Conservation (phyloP, 2,113 vertebrate genomes). For the Tupaia chinensis region DNA sequence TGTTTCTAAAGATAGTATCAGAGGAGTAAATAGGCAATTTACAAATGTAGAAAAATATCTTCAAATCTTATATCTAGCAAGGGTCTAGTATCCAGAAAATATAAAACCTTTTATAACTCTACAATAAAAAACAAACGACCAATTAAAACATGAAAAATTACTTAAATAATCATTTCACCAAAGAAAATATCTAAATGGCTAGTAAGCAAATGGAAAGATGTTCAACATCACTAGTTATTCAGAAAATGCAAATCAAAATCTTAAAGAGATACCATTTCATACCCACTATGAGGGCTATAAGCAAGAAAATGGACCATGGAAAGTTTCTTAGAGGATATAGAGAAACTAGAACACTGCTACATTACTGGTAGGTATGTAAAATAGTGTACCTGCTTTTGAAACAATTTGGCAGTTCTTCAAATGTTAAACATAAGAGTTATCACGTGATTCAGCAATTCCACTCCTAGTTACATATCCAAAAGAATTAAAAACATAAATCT, state of each 20-base stretch:
- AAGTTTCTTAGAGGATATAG: not conserved
- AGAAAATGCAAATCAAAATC: not conserved
- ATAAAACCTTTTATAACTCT: not conserved
- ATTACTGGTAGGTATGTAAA: not conserved
- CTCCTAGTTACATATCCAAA: not conserved
- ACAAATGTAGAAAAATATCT: constrained; percentile 1
- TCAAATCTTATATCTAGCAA: not conserved
- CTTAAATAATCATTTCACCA: constrained; percentile 1
- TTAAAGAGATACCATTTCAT: not conserved
- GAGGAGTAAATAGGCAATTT: not conserved
- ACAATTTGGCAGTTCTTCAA: not conserved
- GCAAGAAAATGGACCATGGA: not conserved
- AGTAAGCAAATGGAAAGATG: not conserved
- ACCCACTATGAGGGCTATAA: not conserved
- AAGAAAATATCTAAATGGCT: not conserved
- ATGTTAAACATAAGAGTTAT: not conserved
- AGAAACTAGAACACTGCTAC: not conserved
- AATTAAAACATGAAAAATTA: not conserved
- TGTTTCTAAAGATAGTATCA: not conserved
- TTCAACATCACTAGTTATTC: not conserved
- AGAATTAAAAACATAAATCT: not conserved
- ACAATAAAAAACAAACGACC: not conserved
- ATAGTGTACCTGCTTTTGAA: not conserved
- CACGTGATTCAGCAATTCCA: not conserved
- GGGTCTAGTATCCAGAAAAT: not conserved